Conservation (phyloP, 2,888 invertebrate species). For the Sarcophaga subvicina region DNA sequence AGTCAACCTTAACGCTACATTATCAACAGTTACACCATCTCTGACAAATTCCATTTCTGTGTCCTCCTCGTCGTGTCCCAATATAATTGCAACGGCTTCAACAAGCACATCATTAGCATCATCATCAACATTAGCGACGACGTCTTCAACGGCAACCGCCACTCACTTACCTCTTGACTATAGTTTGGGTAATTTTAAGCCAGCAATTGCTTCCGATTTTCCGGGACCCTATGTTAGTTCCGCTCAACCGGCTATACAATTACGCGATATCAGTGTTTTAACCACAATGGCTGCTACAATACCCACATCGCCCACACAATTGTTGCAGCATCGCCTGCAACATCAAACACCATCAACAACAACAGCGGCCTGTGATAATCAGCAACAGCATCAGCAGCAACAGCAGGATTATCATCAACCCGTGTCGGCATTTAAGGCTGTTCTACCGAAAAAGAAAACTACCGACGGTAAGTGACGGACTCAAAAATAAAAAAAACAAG, state of each 20-base stretch:
- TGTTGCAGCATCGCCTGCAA: constrained; percentile 77
- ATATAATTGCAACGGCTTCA: constrained; percentile 17
- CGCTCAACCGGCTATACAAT: constrained; percentile 74
- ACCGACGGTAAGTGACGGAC: constrained; percentile 79
- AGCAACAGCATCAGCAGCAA: constrained; percentile 59
- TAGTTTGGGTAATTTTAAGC: constrained; percentile 80
- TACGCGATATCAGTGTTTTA: constrained; percentile 78
- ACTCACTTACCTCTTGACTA: constrained; percentile 80
- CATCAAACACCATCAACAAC: constrained; percentile 74
- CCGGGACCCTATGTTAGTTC: constrained; percentile 76
- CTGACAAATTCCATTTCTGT: constrained; percentile 19
- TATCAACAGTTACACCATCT: constrained; percentile 34
- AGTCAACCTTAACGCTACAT: constrained; percentile 31
- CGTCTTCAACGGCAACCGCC: constrained; percentile 70
- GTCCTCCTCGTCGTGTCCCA: not conserved
- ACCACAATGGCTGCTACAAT: constrained; percentile 76
- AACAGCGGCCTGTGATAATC: constrained; percentile 54
- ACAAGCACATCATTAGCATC: constrained; percentile 25
- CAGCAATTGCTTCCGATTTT: constrained; percentile 78
- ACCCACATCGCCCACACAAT: constrained; percentile 76
- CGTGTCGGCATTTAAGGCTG: constrained; percentile 81
- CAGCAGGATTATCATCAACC: constrained; percentile 75
- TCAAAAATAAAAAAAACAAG: not conserved
- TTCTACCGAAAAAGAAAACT: constrained; percentile 80
- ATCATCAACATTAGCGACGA: constrained; percentile 71